phyloP scores from a whole-genome alignment of 2,113 vertebrate species.

The Drymodes brunneopygia region DNA sequence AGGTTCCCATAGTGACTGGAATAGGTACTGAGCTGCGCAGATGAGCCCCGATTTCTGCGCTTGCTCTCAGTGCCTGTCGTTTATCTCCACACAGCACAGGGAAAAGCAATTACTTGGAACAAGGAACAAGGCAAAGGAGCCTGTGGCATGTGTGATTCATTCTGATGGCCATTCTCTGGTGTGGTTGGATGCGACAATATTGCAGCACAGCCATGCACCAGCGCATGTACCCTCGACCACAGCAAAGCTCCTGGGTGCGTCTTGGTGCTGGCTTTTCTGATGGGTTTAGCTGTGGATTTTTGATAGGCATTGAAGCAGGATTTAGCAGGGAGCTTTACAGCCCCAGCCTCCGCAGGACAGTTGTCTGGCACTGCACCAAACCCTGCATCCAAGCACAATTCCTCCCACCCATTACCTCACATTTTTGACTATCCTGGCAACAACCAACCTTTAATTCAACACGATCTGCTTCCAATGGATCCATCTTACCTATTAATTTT shows the following conservation, averaged over 20 bases:
- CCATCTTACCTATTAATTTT: conserved; percentile 26
- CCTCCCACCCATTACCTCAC: background rate
- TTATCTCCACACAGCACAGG: conserved; percentile 32
- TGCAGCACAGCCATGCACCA: background rate
- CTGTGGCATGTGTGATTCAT: background rate
- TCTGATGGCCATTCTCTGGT: background rate
- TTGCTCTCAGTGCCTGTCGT: background rate
- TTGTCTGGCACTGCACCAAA: background rate
- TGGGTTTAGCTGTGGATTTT: background rate
- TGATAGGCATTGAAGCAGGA: background rate
- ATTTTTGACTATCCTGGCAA: background rate
- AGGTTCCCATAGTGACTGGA: conserved; percentile 53
- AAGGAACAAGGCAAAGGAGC: background rate
- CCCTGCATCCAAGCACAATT: accelerated
- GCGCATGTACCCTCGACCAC: accelerated
- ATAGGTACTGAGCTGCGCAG: background rate
- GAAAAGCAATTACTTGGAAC: conserved; percentile 36
- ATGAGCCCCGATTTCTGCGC: background rate
- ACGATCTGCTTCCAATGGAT: conserved; percentile 1
- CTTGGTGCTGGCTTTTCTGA: background rate
- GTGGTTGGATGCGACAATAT: background rate
- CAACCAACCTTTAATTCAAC: background rate
- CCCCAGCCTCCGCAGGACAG: background rate
- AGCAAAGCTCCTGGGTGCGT: background rate
- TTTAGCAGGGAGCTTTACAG: background rate